Evolutionary conservation across 1,140 invertebrate species (phyloP).

Genomic region (Lethrus apterus): DNA sequence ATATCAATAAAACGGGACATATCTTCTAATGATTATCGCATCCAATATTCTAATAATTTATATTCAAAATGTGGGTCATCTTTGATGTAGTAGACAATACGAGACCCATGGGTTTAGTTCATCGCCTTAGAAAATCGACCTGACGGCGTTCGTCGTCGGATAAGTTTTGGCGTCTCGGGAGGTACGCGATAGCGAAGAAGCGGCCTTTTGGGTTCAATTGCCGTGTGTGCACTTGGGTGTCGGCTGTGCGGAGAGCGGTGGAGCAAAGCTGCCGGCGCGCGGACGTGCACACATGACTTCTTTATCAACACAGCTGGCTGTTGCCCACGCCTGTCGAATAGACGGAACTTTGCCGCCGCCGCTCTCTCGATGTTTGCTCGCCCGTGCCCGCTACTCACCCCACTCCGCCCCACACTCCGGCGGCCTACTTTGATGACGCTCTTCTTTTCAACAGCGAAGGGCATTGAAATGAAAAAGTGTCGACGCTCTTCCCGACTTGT

Average conservation of each 20-base stretch:
- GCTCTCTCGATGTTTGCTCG: conserved; percentile 13
- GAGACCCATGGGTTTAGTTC: conserved; percentile 11
- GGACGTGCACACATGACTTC: conserved; percentile 13
- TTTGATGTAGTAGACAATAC: conserved; percentile 7
- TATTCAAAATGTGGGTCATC: conserved; percentile 9
- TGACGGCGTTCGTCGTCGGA: conserved; percentile 6
- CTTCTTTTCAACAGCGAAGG: conserved; percentile 13
- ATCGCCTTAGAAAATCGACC: conserved; percentile 7
- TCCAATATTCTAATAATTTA: conserved; percentile 9
- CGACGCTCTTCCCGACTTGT: conserved; percentile 8
- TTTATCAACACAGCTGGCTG: conserved; percentile 13
- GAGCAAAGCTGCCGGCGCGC: no score
- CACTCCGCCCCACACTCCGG: no score
- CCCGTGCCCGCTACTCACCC: conserved; percentile 8
- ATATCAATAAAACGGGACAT: conserved; percentile 4
- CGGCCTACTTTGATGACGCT: conserved; percentile 12
- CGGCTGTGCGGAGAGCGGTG: conserved; percentile 2
- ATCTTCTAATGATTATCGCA: background rate
- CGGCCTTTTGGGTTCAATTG: conserved; percentile 13
- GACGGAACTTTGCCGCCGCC: conserved; percentile 9
- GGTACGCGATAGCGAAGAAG: conserved; percentile 9
- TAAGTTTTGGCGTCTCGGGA: conserved; percentile 1
- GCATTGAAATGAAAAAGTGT: conserved; percentile 14
- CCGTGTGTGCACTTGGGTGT: conserved; percentile 14
- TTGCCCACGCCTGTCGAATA: conserved; percentile 14